Evolutionary conservation across 2,888 invertebrate genomes (phyloP).

Genomic region (Mamestra brassicae): DNA sequence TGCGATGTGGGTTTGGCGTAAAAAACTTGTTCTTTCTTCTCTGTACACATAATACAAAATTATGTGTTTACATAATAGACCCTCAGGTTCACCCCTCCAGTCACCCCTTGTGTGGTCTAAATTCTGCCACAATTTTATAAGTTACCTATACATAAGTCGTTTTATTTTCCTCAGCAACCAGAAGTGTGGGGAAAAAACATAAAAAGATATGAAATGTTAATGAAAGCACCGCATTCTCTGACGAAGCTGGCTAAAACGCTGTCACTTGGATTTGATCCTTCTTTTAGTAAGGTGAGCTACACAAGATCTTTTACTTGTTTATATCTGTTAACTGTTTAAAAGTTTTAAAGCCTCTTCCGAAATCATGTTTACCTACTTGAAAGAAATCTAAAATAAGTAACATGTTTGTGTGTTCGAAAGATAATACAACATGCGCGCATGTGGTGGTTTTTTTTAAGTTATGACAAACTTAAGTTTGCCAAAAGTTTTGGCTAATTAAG

Average conservation of each 20-base stretch:
- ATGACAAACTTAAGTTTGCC: not conserved
- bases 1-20: too few relatives aligned
- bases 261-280: constrained; percentile 75
- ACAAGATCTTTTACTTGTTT: too few relatives aligned
- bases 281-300: constrained; percentile 77
- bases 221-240: constrained; percentile 68
- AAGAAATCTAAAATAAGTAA: not conserved
- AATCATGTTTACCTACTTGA: not conserved
- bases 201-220: constrained; percentile 28
- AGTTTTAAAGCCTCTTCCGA: not conserved
- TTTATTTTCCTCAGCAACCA: constrained; percentile 35
- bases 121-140: not conserved
- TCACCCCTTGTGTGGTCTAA: not conserved
- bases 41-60: too few relatives aligned
- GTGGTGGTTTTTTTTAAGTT: not conserved
- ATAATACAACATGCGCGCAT: not conserved
- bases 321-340: not conserved
- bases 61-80: too few relatives aligned
- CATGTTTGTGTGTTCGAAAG: not conserved
- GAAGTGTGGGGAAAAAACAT: constrained; percentile 8
- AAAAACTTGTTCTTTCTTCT: too few relatives aligned
- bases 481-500: not conserved
- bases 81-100: not conserved
- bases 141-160: not conserved
- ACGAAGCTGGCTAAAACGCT: constrained; percentile 79